Base-by-base conservation (phyloP, 1,140 invertebrate genomes). In the Drosophila willistoni region DNA sequence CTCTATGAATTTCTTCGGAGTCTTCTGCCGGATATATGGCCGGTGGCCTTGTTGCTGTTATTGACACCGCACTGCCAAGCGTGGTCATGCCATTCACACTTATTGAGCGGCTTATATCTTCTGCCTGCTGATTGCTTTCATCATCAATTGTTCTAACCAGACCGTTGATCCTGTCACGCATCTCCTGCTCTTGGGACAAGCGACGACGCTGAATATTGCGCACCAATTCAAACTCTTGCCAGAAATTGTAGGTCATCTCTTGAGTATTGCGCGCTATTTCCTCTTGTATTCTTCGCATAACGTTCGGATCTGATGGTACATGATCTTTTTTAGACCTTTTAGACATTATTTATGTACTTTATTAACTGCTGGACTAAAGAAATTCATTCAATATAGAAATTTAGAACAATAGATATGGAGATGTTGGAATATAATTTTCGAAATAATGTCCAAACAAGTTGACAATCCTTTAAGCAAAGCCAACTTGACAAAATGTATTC, bases 211-310 rank as follows among this genome's bases (percentile, higher is more conserved):
- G 84, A 3, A 22, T 42, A 14, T 36, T 14, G 13, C 84, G 77
- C 7, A 87, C 71, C 10, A 56, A 57, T 3, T 83, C 77, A 12
- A 89, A 87, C 19, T 87, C 79, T 36, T 77, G 70, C 84, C 84
- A 87, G 36, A 87, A 87, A 22, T 65, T 56, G 5, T 80, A 42
- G 2, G 72, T 86, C 9, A 77, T 77, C 7, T 72, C 69, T 2
- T 47, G 72, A 3, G 84, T 64, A 33, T 71, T 65, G 42, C 73
- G 84, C 4, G 51, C 33, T 2, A 83, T 75, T 17, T 87, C 72
- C 3, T 56, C 65, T 0, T 56, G 68, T 7, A 89, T 10, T 6
- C 54, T 66, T 17, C 71, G 66, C 42, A 66, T 64, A 9, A 56
- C 9, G 9, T 41, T 19, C 9, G 36, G 10, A 34, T 79, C 77